Evolutionary conservation across 1,140 invertebrate species (phyloP), one percentile per base, ranked within the genome.

Genomic region (Calycopis cecrops): DNA sequence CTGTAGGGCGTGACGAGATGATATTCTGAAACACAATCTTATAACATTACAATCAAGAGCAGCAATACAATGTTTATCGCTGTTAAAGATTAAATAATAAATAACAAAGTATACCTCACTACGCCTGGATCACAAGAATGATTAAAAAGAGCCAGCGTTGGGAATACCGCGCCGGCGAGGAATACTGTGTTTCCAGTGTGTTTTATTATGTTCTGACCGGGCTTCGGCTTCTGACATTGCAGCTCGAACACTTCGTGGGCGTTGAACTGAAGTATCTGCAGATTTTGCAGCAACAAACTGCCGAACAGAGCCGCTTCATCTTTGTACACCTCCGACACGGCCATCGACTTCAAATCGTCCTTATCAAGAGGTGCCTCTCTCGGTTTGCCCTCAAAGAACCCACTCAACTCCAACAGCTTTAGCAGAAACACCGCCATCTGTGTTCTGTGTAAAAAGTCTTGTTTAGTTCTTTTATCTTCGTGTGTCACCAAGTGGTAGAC

Each of bases 71-170:
- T n/a, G n/a, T n/a, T n/a, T n/a, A n/a, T n/a, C n/a, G n/a, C n/a
- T n/a, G n/a, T n/a, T n/a, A n/a, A n/a, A n/a, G n/a, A n/a, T n/a
- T n/a, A n/a, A n/a, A n/a, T n/a, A n/a, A n/a, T n/a, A n/a, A n/a
- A n/a, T n/a, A n/a, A n/a, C n/a, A n/a, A n/a, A n/a, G n/a, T n/a
- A n/a, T 88, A 95, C 94, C 95, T 92, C 0, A 96, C 91, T 34
- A 98, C 91, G 55, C 93, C 91, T 8, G 96, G 96, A 80, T 97
- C 95, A 74, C 97, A 98, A 0, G 96, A 97, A 76, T 98, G 97
- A 85, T 98, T 98, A 65, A 98, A 95, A 17, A 98, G 87, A 11
- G 96, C 95, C 21, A 97, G 89, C 0, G 95, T 96, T 1, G 95
- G 92, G 78, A 94, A 99, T 11, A 98, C 87, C 28, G 92, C 97